Conservation (phyloP, 2,888 invertebrate species). For the Phorcus lineatus region DNA sequence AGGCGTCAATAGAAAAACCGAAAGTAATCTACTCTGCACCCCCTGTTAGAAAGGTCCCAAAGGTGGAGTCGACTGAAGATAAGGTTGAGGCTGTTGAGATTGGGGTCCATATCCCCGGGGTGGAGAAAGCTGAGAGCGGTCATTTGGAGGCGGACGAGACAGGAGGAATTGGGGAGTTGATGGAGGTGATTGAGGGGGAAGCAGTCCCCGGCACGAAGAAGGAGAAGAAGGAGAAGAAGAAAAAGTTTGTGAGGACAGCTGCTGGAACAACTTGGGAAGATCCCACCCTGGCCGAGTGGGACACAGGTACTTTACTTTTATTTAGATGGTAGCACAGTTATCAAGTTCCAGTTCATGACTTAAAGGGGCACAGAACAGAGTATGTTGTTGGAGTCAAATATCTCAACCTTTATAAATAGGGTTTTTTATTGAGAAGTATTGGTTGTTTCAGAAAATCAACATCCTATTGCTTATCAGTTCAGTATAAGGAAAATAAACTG, state of each 20-base stretch:
- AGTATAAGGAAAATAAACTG: no score
- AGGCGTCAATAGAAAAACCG: slow-evolving; percentile 50
- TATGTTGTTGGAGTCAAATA: no score
- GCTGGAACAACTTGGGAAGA: slow-evolving; percentile 99
- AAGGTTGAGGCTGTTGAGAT: slow-evolving; percentile 27
- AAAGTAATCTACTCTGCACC: slow-evolving; percentile 71
- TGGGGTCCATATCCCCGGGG: neutral
- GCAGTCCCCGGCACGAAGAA: slow-evolving; percentile 65
- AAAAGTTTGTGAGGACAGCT: slow-evolving; percentile 90
- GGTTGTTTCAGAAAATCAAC: no score
- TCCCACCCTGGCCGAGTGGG: slow-evolving; percentile 93
- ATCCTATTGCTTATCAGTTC: no score
- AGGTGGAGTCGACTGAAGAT: slow-evolving; percentile 52
- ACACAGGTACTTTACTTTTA: slow-evolving; percentile 80
- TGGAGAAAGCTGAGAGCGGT: neutral
- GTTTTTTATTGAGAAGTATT: no score
- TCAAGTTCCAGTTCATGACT: no score
- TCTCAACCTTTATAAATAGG: no score
- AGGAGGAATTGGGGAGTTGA: slow-evolving; percentile 22
- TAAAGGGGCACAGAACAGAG: no score
- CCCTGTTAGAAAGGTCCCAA: slow-evolving; percentile 61
- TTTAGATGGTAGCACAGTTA: no score
- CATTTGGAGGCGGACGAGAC: slow-evolving; percentile 31
- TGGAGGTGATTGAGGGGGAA: slow-evolving; percentile 21
- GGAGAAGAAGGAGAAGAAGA: slow-evolving; percentile 79